A percentile compares a stretch with the other conserved stretches of the same genome.
phyloP scores from a whole-genome alignment of 2,888 invertebrate genomes.

The Cenopis cana region DNA sequence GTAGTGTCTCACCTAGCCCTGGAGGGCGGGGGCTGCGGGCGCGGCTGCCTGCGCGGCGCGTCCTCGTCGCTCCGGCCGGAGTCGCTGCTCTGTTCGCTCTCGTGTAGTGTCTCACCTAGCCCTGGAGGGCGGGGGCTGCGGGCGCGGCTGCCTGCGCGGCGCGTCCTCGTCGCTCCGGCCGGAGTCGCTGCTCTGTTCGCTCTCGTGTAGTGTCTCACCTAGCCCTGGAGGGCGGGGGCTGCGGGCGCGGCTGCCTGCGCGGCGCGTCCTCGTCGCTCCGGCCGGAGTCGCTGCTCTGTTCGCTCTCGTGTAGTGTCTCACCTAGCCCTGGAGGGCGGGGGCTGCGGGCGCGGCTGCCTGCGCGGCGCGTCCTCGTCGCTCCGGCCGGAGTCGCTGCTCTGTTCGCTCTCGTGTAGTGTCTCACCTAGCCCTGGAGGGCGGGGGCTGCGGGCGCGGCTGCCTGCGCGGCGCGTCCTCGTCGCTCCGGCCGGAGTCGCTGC shows the following conservation, averaged over 20 bases:
- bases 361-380: constrained; percentile 70
- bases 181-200: constrained; percentile 72
- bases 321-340: constrained; percentile 48
- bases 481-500: constrained; percentile 68
- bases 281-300: constrained; percentile 70
- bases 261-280: constrained; percentile 71
- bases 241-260: constrained; percentile 51
- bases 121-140: constrained; percentile 46
- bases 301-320: constrained; percentile 71
- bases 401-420: constrained; percentile 72
- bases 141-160: constrained; percentile 53
- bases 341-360: constrained; percentile 48
- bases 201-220: constrained; percentile 64
- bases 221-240: constrained; percentile 46
- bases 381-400: constrained; percentile 68
- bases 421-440: constrained; percentile 49
- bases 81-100: constrained; percentile 71
- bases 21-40: constrained; percentile 46
- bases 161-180: constrained; percentile 72
- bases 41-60: constrained; percentile 54
- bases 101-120: constrained; percentile 56
- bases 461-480: constrained; percentile 67
- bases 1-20: constrained; percentile 51
- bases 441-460: constrained; percentile 48
- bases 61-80: constrained; percentile 74